Base-by-base conservation (phyloP, 2,113 vertebrate genomes). In the Danionella cerebrum region DNA sequence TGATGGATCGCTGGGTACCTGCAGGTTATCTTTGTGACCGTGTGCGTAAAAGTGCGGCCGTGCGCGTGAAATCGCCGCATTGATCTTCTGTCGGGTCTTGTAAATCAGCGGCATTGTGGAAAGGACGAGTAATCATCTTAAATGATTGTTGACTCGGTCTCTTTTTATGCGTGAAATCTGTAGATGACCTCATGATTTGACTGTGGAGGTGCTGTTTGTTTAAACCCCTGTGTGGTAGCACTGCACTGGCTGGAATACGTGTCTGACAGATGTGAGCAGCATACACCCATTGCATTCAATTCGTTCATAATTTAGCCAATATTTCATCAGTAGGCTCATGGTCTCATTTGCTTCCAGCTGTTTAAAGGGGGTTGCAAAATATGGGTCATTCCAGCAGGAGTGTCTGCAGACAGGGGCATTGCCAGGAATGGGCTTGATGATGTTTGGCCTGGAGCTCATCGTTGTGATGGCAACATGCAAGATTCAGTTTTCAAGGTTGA, bases 121-220 rank as follows among this genome's bases (percentile, higher is more conserved):
- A 78, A 80, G 75, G 44, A 47, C 19, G 39, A 11, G 69, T 76
- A 79, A 71, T 72, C 68, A 52, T 63, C n/a, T 2, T 39, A 19
- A 21, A 41, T 59, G 22, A 10, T n/a, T 25, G 57, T 13, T 62
- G 24, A 31, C 16, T 25, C 24, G 14, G 25, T 44, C 31, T 44
- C 16, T n/a, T n/a, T n/a, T n/a, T n/a, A n/a, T n/a, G n/a, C n/a
- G n/a, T n/a, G n/a, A n/a, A n/a, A n/a, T n/a, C n/a, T n/a, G n/a
- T n/a, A n/a, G n/a, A n/a, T 14, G 38, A 59, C n/a, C 39, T 22
- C 42, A 35, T 48, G 59, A 22, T 12, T 33, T 22, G 10, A 44
- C 24, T 35, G 6, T 6, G 7, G 11, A 45, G 58, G 47, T 0
- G 16, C 58, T 16, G 42, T 18, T 22, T 39, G 27, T 19, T 24